Conservation (phyloP, 2,113 vertebrate genomes). For the Aramus guarauna region DNA sequence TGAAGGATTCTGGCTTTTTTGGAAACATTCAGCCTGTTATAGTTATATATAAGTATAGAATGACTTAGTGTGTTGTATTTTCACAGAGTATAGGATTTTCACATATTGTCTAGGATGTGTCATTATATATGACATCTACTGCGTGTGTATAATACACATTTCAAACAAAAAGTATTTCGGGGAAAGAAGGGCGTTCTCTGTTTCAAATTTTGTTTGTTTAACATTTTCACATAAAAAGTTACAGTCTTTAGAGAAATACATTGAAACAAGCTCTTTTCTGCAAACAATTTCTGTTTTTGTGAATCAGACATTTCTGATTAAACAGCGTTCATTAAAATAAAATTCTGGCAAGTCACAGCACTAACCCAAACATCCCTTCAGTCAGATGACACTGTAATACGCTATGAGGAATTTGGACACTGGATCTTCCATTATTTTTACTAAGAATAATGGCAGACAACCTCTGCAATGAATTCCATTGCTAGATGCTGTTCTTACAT, state of each 20-base stretch:
- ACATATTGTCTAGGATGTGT: neutral
- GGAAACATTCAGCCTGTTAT: neutral
- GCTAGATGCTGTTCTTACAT: neutral
- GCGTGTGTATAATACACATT: neutral
- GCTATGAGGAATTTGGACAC: neutral
- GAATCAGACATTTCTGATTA: slow-evolving; percentile 10
- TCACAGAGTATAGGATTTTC: neutral
- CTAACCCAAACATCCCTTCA: neutral
- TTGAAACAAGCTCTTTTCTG: neutral
- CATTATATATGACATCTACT: neutral
- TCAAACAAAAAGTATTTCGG: neutral
- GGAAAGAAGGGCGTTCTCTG: neutral
- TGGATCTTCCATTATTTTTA: neutral
- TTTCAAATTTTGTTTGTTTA: neutral
- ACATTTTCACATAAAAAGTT: neutral
- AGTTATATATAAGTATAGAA: neutral
- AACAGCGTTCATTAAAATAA: neutral
- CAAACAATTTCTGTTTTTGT: neutral
- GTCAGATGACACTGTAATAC: neutral
- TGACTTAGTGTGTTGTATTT: neutral
- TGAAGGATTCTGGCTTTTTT: neutral
- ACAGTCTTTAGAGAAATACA: neutral
- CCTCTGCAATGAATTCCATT: neutral
- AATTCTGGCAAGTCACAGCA: neutral
- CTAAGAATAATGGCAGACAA: neutral